phyloP scores from a whole-genome alignment of 2,888 invertebrate genomes.

The Philonicus albiceps region DNA sequence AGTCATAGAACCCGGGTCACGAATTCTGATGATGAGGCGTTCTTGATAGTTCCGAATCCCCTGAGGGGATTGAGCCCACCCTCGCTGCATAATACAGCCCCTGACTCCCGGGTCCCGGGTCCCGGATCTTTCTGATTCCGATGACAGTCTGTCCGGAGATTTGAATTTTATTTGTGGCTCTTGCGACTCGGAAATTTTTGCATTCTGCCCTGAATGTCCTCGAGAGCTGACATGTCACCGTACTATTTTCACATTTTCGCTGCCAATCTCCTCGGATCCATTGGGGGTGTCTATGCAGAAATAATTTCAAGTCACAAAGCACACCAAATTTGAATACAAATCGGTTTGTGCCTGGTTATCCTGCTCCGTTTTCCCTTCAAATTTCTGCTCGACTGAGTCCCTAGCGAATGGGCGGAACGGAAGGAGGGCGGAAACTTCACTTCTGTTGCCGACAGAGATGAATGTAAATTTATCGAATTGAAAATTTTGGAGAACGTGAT shows the following conservation, averaged over 20 bases:
- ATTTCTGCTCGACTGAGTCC: neutral
- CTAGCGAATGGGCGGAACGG: neutral
- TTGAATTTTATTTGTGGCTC: constrained; percentile 28
- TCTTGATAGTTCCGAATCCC: constrained; percentile 26
- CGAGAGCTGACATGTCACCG: constrained; percentile 8
- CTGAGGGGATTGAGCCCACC: neutral
- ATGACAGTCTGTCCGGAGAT: constrained; percentile 8
- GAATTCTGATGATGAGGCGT: constrained; percentile 38
- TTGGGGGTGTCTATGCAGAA: constrained; percentile 27
- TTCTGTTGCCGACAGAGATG: neutral
- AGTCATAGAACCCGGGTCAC: constrained; percentile 6
- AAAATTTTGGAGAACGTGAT: constrained; percentile 34
- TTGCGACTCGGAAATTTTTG: constrained; percentile 19
- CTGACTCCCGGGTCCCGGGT: neutral
- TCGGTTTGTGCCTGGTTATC: constrained; percentile 13
- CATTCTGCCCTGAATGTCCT: neutral
- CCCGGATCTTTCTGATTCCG: neutral
- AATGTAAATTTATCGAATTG: constrained; percentile 38
- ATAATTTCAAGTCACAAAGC: constrained; percentile 20
- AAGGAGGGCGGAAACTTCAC: neutral
- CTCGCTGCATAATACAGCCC: neutral
- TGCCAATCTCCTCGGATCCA: neutral
- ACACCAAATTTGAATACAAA: constrained; percentile 36
- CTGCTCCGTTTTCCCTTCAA: neutral
- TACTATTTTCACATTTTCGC: constrained; percentile 24